phyloP scores from a whole-genome alignment of 1,140 invertebrate species.

The Ptiloglossa arizonensis region DNA sequence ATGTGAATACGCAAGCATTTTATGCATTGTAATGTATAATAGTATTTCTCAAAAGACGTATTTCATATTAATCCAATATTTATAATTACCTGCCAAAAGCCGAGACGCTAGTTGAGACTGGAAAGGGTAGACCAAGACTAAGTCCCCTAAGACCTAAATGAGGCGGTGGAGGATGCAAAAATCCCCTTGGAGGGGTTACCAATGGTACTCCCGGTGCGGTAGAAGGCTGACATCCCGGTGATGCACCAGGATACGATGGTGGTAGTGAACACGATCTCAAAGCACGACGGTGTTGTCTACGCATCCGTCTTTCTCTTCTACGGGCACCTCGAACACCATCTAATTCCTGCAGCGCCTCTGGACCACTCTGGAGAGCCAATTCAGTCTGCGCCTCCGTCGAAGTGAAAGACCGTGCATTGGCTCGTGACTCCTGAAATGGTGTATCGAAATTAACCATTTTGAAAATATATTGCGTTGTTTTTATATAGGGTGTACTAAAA shows the following conservation, averaged over 20 bases:
- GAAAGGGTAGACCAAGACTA: slow-evolving; percentile 79
- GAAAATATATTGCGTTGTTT: too few species aligned
- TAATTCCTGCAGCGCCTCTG: slow-evolving; percentile 44
- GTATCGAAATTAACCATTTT: background rate
- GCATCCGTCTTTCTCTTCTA: slow-evolving; percentile 75
- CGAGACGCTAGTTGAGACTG: slow-evolving; percentile 79
- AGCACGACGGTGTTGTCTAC: slow-evolving; percentile 72
- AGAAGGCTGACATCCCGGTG: slow-evolving; percentile 45
- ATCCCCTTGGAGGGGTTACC: slow-evolving; percentile 72
- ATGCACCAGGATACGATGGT: slow-evolving; percentile 72
- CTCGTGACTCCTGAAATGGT: slow-evolving; percentile 37
- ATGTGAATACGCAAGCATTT: too few species aligned
- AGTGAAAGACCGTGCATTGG: slow-evolving; percentile 69
- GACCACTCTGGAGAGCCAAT: slow-evolving; percentile 52
- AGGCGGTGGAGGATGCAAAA: slow-evolving; percentile 78
- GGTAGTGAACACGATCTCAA: slow-evolving; percentile 73
- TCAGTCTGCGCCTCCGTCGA: slow-evolving; percentile 80
- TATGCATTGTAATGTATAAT: too few species aligned
- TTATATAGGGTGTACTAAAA: too few species aligned
- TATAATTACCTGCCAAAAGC: slow-evolving; percentile 78
- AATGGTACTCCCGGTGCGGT: slow-evolving; percentile 68
- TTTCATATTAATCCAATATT: too few species aligned
- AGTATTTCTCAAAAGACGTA: too few species aligned
- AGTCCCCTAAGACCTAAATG: slow-evolving; percentile 79
- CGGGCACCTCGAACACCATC: slow-evolving; percentile 70